Evolutionary conservation across 92 coral and sea anemone species (phyloP).

Genomic region (Bergia puertoricense): DNA sequence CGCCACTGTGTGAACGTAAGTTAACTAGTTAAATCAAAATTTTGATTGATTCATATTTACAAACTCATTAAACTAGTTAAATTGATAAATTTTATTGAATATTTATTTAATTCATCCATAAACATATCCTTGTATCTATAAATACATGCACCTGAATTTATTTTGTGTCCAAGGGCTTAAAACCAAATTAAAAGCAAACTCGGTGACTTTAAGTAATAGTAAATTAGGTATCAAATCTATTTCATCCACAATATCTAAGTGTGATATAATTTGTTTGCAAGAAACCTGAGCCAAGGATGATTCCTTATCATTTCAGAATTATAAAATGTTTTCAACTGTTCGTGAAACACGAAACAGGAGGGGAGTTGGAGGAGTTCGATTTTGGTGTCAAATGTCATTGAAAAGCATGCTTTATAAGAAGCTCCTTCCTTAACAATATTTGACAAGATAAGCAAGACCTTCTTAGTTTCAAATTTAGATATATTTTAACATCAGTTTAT

Average conservation of each 20-base stretch:
- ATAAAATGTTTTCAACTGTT: not conserved
- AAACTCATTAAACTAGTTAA: no score
- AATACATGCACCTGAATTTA: no score
- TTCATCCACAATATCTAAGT: not conserved
- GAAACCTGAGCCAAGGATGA: not conserved
- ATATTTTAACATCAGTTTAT: not conserved
- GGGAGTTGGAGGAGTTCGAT: not conserved
- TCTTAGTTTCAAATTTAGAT: no score
- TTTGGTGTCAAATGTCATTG: not conserved
- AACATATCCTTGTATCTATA: no score
- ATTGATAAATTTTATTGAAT: no score
- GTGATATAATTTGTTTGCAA: not conserved
- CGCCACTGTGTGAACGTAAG: slow-evolving; percentile 87
- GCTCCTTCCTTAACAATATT: not conserved
- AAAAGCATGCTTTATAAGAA: not conserved
- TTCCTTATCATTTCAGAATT: not conserved
- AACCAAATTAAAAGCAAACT: not conserved
- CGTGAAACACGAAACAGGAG: not conserved
- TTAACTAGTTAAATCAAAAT: not conserved
- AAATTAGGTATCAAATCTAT: not conserved
- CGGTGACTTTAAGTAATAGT: not conserved
- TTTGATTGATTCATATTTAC: not conserved
- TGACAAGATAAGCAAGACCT: no score
- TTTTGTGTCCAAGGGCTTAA: not conserved
- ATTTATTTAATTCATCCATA: no score